phyloP scores from a whole-genome alignment of 92 coral and sea anemone genomes.

The Phymanthus crucifer region DNA sequence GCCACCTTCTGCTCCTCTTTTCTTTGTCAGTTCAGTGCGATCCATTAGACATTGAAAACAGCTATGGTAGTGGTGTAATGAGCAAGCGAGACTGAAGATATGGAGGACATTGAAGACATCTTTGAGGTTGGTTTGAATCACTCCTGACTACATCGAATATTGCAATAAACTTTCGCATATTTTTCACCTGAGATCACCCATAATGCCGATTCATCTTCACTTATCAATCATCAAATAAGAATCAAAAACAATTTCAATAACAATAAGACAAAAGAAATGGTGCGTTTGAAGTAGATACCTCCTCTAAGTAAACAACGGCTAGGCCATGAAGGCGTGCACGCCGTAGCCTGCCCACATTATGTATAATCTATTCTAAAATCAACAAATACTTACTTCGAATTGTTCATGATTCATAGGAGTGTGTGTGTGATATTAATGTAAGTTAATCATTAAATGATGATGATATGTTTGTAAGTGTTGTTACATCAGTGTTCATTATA shows the following conservation, averaged over 20 bases:
- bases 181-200: background rate
- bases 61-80: background rate
- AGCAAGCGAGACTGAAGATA: slow-evolving; percentile 1
- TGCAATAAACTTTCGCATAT: background rate
- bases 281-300: background rate
- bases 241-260: background rate
- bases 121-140: slow-evolving; percentile 56
- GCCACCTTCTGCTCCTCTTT: background rate
- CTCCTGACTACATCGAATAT: background rate
- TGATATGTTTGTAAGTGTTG: background rate
- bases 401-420: background rate
- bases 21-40: background rate
- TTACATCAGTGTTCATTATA: background rate
- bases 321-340: background rate
- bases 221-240: background rate
- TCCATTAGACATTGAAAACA: background rate
- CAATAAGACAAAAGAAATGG: background rate
- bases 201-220: background rate
- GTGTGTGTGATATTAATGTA: background rate
- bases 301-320: background rate
- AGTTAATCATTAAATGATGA: background rate
- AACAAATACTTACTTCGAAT: background rate
- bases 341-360: background rate
- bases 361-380: background rate
- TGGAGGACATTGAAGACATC: slow-evolving; percentile 78